Conservation (phyloP, 1,140 invertebrate species). For the Chelonus insularis region DNA sequence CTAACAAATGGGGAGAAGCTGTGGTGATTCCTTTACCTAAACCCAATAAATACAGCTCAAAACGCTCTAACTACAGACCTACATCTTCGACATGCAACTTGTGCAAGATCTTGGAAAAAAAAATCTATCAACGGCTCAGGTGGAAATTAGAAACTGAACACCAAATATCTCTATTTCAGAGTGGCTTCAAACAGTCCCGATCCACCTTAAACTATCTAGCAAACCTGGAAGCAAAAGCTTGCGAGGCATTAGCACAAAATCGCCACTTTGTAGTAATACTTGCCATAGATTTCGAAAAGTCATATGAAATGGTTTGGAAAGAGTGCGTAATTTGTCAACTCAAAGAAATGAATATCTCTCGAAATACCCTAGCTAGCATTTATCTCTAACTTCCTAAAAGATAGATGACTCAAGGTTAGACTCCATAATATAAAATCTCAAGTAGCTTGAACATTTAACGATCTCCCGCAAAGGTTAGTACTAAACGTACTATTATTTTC, state of each 20-base stretch:
- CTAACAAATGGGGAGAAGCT: constrained; percentile 42
- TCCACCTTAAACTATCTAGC: constrained; percentile 35
- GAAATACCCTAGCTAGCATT: neutral
- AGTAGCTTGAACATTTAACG: neutral
- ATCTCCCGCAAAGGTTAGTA: constrained; percentile 22
- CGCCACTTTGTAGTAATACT: constrained; percentile 30
- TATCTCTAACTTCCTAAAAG: neutral
- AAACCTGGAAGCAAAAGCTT: constrained; percentile 30
- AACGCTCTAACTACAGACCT: constrained; percentile 36
- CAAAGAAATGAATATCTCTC: neutral
- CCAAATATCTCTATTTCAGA: constrained; percentile 30
- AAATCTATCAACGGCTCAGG: constrained; percentile 30
- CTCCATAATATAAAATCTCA: neutral
- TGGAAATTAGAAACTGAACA: constrained; percentile 28
- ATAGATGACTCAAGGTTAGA: neutral
- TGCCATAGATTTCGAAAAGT: neutral
- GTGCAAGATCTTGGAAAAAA: constrained; percentile 43
- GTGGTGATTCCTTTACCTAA: constrained; percentile 46
- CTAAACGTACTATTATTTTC: constrained; percentile 28
- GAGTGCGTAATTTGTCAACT: neutral
- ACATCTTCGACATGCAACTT: constrained; percentile 42
- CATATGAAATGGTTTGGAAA: constrained; percentile 10
- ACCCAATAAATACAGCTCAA: constrained; percentile 37
- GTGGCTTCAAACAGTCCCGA: constrained; percentile 33
- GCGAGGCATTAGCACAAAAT: constrained; percentile 34